Evolutionary conservation across 1,140 invertebrate species (phyloP).

Genomic region (Zaprionus ornatus): DNA sequence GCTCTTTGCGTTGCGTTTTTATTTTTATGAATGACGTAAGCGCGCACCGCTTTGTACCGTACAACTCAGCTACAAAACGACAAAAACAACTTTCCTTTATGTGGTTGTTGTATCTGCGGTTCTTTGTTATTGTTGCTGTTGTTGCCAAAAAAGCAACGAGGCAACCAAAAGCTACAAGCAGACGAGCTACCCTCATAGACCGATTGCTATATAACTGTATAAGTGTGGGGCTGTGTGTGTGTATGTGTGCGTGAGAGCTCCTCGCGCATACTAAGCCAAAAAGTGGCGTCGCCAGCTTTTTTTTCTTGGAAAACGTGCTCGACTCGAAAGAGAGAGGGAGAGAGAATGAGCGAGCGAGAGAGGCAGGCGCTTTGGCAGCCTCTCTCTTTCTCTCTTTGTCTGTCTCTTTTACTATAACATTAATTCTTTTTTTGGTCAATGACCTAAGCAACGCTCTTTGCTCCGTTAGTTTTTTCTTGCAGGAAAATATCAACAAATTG

Average conservation of each 20-base stretch:
- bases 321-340: constrained; percentile 7
- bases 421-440: constrained; percentile 80
- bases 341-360: constrained; percentile 30
- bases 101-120: constrained; percentile 33
- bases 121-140: constrained; percentile 19
- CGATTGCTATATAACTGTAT: background rate
- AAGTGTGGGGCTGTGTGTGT: background rate
- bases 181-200: constrained; percentile 40
- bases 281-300: constrained; percentile 64
- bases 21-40: constrained; percentile 82
- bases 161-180: constrained; percentile 36
- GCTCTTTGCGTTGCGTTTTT: constrained; percentile 60
- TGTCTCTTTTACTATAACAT: constrained; percentile 42
- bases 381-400: background rate
- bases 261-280: constrained; percentile 32
- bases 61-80: constrained; percentile 53
- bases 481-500: constrained; percentile 39
- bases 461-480: constrained; percentile 61
- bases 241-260: constrained; percentile 19
- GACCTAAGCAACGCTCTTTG: constrained; percentile 69
- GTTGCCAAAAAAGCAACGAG: constrained; percentile 44
- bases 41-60: constrained; percentile 45
- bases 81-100: constrained; percentile 49
- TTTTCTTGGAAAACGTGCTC: constrained; percentile 69
- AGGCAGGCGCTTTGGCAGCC: constrained; percentile 18